Base-by-base conservation (phyloP, 2,888 invertebrate genomes). In the Limenitis arthemis region DNA sequence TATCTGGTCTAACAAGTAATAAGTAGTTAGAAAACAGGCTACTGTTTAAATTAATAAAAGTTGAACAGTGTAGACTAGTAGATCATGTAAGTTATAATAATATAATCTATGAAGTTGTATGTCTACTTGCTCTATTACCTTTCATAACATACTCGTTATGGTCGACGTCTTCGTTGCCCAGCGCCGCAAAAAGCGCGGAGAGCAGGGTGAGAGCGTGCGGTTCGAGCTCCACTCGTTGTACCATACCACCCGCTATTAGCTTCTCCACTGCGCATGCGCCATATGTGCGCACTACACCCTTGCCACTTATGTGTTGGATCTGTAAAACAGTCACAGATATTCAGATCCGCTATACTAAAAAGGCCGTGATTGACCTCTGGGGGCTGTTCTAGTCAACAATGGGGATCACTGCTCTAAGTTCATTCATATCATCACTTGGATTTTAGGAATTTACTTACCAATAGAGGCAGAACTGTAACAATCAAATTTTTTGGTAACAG, bases 91-190 rank as follows among this genome's bases (percentile, higher is more conserved):
- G 11, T 32, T 32, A 43, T 43, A 41, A 8, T 30, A 8, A 41
- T 12, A 20, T 39, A 20, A 20, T 4, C 39, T 12, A 8, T 12
- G 39, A 20, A 4, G 11, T 8, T n/a, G 11, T 6, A 3, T 5
- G 43, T 8, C 5, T 1, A 20, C 61, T 20, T 20, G 20, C 20
- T 20, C 20, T 20, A 20, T 20, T 31, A 91, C 93, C 93, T 88
- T 97, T 98, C 97, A 99, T 99, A 6, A 96, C 91, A 72, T 99
- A 99, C 77, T 99, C 98, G 76, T 99, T 99, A 83, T 99, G 98
- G 61, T 92, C 90, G 0, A 95, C 94, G 29, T 75, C 73, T 44
- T 68, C 63, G 5, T 92, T 91, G 1, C 6, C 91, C 90, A 99
- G 86, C 12, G 93, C 90, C 1, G 82, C 84, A 77, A 98, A 95